Percentiles rank a stretch among this genome's conserved stretches.
Conservation (phyloP, 2,888 invertebrate genomes). For the Agonopterix alstromeriana region DNA sequence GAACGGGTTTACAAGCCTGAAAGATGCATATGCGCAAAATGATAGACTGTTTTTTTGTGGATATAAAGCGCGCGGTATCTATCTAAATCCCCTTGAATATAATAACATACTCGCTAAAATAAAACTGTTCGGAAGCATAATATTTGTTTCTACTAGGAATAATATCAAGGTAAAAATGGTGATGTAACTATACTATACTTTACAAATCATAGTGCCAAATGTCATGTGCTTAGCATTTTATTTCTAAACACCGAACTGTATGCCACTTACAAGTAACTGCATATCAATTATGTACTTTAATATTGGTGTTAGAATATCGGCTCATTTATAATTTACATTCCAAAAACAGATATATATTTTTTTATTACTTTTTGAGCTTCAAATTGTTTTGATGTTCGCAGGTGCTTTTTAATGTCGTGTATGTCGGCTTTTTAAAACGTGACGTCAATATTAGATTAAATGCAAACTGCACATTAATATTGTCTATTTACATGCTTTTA, state of each 20-base stretch:
- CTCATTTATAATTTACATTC: conserved; percentile 35
- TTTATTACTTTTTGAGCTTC: conserved; percentile 25
- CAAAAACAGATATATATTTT: conserved; percentile 28
- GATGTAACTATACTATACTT: background rate
- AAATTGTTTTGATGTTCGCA: conserved; percentile 6
- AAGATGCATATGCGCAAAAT: too few species aligned
- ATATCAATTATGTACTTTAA: background rate
- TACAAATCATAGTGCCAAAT: conserved; percentile 2
- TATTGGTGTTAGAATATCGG: conserved; percentile 7
- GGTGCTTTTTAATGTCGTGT: conserved; percentile 20
- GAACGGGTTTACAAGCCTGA: too few species aligned
- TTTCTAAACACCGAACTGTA: background rate
- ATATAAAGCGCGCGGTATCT: too few species aligned
- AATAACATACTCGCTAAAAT: too few species aligned
- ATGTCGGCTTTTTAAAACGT: background rate
- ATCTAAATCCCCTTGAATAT: too few species aligned
- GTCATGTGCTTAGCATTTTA: conserved; percentile 1
- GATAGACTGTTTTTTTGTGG: too few species aligned
- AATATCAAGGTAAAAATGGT: background rate
- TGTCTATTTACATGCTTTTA: background rate
- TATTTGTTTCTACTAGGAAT: too few species aligned
- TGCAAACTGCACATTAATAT: too few species aligned
- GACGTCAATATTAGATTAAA: background rate
- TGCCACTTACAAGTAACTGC: background rate
- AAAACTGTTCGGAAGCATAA: too few species aligned